phyloP scores from a whole-genome alignment of 1,140 invertebrate genomes.

The Pseudomyrmex flavicornis region DNA sequence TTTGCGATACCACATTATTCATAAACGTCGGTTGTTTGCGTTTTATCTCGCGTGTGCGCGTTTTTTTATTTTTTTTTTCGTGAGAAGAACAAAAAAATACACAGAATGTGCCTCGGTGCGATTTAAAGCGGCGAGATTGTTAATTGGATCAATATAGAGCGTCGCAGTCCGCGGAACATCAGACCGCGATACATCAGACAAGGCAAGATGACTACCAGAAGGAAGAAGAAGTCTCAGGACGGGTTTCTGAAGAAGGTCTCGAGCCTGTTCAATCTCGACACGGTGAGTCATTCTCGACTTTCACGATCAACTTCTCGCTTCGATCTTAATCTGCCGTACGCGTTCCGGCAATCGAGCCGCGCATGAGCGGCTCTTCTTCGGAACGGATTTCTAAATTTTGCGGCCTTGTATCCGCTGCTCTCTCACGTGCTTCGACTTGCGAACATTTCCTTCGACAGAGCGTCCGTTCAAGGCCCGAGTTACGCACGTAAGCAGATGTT shows the following conservation, averaged over 20 bases:
- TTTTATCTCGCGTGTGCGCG: constrained; percentile 55
- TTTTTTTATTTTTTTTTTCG: constrained; percentile 15
- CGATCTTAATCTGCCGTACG: not conserved
- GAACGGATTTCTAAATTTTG: constrained; percentile 7
- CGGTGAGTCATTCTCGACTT: constrained; percentile 87
- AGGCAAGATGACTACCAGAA: constrained; percentile 89
- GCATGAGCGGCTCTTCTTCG: not conserved
- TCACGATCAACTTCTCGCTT: constrained; percentile 13
- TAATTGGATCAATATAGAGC: constrained; percentile 76
- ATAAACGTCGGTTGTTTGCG: constrained; percentile 27
- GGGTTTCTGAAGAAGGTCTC: constrained; percentile 94
- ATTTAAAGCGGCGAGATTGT: constrained; percentile 64
- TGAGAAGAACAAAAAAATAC: constrained; percentile 32
- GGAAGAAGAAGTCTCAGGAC: constrained; percentile 90
- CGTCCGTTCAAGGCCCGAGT: constrained; percentile 1
- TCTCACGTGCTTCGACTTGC: constrained; percentile 22
- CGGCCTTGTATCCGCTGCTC: not conserved
- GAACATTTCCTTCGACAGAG: constrained; percentile 13
- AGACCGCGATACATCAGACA: constrained; percentile 14
- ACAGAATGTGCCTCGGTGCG: constrained; percentile 69
- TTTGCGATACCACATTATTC: constrained; percentile 21
- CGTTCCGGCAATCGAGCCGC: not conserved
- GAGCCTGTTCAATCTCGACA: constrained; percentile 93
- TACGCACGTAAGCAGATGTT: constrained; percentile 10
- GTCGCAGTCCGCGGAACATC: constrained; percentile 49